Percentiles rank a stretch among this genome's conserved stretches.
phyloP scores from a whole-genome alignment of 2,113 vertebrate genomes.

The Lasiurus borealis region DNA sequence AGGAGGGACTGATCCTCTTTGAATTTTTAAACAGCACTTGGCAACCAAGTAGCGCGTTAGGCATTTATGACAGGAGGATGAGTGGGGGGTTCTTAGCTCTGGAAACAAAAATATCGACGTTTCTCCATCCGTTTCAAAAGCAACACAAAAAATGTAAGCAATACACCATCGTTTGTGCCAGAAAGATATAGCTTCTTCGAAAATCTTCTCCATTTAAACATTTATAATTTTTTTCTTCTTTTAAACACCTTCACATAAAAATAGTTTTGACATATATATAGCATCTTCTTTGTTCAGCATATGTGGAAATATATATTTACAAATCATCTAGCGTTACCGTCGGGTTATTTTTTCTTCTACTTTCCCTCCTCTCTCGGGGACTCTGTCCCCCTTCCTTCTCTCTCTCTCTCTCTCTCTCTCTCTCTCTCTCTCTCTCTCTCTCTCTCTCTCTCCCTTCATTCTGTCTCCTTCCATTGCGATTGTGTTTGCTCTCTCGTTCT shows the following conservation, averaged over 20 bases:
- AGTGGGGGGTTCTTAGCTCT: constrained; percentile 70
- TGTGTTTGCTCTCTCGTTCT: constrained; percentile 57
- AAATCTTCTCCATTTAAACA: constrained; percentile 70
- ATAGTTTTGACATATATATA: constrained; percentile 87
- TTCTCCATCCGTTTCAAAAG: constrained; percentile 79
- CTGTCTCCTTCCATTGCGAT: constrained; percentile 60
- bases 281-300: constrained; percentile 74
- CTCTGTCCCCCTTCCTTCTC: neutral
- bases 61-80: constrained; percentile 73
- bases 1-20: constrained; percentile 76
- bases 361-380: constrained; percentile 18
- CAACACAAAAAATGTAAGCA: constrained; percentile 76
- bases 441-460: neutral
- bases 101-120: constrained; percentile 79
- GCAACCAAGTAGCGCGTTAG: constrained; percentile 71
- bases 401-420: too few relatives aligned
- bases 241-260: constrained; percentile 87
- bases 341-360: constrained; percentile 47
- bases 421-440: too few relatives aligned
- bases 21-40: constrained; percentile 80
- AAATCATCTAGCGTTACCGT: constrained; percentile 73
- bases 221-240: constrained; percentile 64
- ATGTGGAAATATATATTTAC: constrained; percentile 85
- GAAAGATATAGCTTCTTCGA: constrained; percentile 76
- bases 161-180: constrained; percentile 77